These are phyloP conservation scores for Argentina silus DNA, from an alignment of 2,797 vertebrate species.

Conservation along the genomic window DNA sequence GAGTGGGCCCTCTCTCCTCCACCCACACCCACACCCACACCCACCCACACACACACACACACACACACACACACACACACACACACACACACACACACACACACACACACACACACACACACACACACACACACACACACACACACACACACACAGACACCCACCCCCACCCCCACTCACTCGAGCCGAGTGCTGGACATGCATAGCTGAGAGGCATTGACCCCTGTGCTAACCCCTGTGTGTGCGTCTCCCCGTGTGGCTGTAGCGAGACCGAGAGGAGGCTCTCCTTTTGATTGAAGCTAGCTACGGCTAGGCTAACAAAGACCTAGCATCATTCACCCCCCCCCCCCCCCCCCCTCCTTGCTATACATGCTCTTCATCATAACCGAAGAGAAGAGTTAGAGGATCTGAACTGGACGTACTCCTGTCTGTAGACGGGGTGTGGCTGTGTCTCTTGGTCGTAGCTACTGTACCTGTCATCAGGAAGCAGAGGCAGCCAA, in stretches of 20 bases:
- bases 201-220: conserved; percentile 38
- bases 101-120: conserved; percentile 23
- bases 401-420: no score
- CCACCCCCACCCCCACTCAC: conserved; percentile 12
- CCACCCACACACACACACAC: conserved; percentile 23
- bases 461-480: not conserved
- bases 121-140: conserved; percentile 17
- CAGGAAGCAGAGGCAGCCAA: not conserved
- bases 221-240: conserved; percentile 23
- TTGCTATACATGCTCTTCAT: no score
- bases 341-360: no score
- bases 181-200: conserved; percentile 8
- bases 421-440: no score
- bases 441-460: not conserved
- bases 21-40: not conserved
- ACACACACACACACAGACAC: conserved; percentile 15
- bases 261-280: not conserved
- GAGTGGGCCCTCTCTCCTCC: no score
- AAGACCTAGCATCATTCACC: no score
- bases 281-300: not conserved
- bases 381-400: no score
- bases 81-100: conserved; percentile 8
- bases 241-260: not conserved
- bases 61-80: conserved; percentile 8
- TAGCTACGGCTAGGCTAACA: not conserved